Evolutionary conservation across 2,888 invertebrate genomes (phyloP), one percentile per base, ranked within the genome.

Genomic region (Acrobasis suavella): DNA sequence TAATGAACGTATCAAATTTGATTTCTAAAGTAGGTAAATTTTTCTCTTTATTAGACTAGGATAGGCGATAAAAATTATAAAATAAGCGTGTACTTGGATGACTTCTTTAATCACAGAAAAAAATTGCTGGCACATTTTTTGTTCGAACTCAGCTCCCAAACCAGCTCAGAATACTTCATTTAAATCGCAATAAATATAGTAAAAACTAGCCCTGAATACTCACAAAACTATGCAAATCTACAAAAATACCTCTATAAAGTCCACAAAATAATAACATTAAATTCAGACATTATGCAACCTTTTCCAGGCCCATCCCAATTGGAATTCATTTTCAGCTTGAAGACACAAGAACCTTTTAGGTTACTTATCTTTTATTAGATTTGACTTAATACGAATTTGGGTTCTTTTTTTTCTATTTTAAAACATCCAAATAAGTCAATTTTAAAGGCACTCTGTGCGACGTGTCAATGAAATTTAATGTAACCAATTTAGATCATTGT

Each of bases 311-410:
- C 52, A 14, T 52, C 17, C 22, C 17, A 17, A 17, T 17, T 5
- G 17, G 32, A 22, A 39, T 55, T 55, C 55, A 55, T 55, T 55
- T 55, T 55, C 39, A 39, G 55, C 38, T 15, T 38, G 38, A n/a
- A 12, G 42, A 52, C 52, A 52, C 52, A 22, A 32, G 52, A 22
- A 12, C 22, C 52, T 52, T 52, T 52, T 32, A 32, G 17, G 46
- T 58, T 58, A 22, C 58, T 58, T 58, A 15, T 15, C 49, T 58
- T 49, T 38, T 58, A 58, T 58, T 58, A 49, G 58, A 58, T 49
- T 58, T 46, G 46, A n/a, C 32, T 32, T 22, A 22, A 56, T 56
- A 42, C 56, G 42, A 56, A 42, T 58, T 58, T 22, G 37, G 54
- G 54, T 55, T 15, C 15, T 32, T 38, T 9, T 51, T 51, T 3